phyloP scores from a whole-genome alignment of 2,797 vertebrate genomes.

The Sebastes cheni region DNA sequence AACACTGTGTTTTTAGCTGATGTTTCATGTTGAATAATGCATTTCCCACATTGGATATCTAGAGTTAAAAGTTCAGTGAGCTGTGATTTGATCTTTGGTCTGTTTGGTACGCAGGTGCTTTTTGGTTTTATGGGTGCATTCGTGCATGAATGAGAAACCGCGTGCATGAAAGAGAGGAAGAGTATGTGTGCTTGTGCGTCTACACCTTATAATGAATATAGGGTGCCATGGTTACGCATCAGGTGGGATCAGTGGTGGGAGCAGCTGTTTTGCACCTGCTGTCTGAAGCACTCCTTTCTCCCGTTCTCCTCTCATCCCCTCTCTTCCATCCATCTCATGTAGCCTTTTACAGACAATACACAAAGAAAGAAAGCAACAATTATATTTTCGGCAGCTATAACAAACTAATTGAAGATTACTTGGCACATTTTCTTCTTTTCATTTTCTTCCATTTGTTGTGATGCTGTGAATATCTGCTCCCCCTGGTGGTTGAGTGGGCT shows the following conservation, averaged over 20 bases:
- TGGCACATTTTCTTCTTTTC: neutral
- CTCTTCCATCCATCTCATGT: neutral
- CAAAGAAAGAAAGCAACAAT: neutral
- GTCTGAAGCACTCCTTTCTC: constrained; percentile 13
- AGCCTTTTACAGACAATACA: neutral
- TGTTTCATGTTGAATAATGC: neutral
- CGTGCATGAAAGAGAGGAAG: neutral
- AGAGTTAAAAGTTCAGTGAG: neutral
- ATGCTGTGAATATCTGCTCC: constrained; percentile 21
- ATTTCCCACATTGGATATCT: neutral
- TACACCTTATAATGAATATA: constrained; percentile 10
- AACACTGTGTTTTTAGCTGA: neutral
- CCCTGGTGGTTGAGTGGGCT: constrained; percentile 27
- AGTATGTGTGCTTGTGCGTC: neutral
- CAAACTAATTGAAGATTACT: neutral
- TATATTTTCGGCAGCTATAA: neutral
- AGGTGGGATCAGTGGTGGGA: constrained; percentile 49
- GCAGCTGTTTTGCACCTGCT: constrained; percentile 69
- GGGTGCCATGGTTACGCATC: constrained; percentile 70
- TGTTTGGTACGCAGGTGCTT: neutral
- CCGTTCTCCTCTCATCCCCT: neutral
- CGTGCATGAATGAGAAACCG: neutral
- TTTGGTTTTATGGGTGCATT: neutral
- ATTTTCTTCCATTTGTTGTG: neutral
- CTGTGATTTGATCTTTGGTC: neutral